Percentiles rank a stretch among this genome's conserved stretches.
Evolutionary conservation across 2,888 invertebrate species (phyloP).

Genomic region (Drosophila paranaensis): DNA sequence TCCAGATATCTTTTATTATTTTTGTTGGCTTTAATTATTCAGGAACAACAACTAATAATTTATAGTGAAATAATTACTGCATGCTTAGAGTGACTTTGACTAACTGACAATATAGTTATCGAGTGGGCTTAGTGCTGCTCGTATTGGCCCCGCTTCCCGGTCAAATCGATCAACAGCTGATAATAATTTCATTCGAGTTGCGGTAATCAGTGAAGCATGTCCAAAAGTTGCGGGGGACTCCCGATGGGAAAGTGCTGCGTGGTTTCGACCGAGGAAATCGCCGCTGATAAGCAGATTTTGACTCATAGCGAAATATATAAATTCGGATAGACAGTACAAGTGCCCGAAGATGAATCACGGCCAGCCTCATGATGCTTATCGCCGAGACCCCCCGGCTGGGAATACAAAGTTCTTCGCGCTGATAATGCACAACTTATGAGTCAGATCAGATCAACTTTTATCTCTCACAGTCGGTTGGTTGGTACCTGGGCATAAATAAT

Average conservation of each 20-base stretch:
- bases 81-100: background rate
- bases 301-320: constrained; percentile 20
- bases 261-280: background rate
- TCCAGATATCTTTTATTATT: background rate
- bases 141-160: constrained; percentile 1
- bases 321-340: background rate
- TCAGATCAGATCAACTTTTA: constrained; percentile 30
- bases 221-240: constrained; percentile 57
- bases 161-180: background rate
- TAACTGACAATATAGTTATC: constrained; percentile 7
- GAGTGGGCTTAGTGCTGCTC: constrained; percentile 4
- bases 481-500: background rate
- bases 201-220: constrained; percentile 22
- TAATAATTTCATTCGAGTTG: background rate
- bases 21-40: background rate
- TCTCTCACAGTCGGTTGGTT: background rate
- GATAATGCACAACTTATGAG: constrained; percentile 19
- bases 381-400: background rate
- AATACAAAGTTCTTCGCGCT: background rate
- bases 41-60: background rate
- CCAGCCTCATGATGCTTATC: background rate
- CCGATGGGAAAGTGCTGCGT: constrained; percentile 26
- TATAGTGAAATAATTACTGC: constrained; percentile 5
- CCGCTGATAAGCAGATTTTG: constrained; percentile 25
- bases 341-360: constrained; percentile 22